phyloP scores from a whole-genome alignment of 92 coral and sea anemone species.

The Meandrina meandrites region DNA sequence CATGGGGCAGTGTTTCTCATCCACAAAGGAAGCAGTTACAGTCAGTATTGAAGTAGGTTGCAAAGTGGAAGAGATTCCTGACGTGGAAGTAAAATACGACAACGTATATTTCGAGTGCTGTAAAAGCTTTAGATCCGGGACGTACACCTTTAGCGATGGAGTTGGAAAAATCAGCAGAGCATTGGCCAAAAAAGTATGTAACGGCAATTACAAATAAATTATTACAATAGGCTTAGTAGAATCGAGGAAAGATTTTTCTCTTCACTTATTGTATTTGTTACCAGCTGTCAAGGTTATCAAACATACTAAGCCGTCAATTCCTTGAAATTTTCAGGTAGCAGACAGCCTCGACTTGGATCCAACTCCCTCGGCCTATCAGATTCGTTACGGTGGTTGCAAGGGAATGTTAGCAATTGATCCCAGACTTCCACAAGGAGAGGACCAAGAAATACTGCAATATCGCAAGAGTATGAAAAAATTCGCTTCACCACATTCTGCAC shows the following conservation, averaged over 20 bases:
- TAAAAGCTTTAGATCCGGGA: slow-evolving; percentile 49
- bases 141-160: slow-evolving; percentile 93
- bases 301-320: neutral
- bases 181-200: slow-evolving; percentile 75
- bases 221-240: neutral
- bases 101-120: slow-evolving; percentile 68
- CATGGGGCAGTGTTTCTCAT: slow-evolving; percentile 98
- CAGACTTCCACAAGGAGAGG: slow-evolving; percentile 63
- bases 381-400: slow-evolving; percentile 91
- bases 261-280: neutral
- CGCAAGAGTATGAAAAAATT: slow-evolving; percentile 92
- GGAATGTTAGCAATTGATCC: slow-evolving; percentile 90
- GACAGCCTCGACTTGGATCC: slow-evolving; percentile 63
- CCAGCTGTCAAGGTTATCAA: too few species aligned
- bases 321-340: slow-evolving; percentile 59
- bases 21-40: slow-evolving; percentile 87
- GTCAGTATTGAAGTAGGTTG: slow-evolving; percentile 72
- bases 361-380: slow-evolving; percentile 89
- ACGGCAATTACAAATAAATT: neutral
- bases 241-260: neutral
- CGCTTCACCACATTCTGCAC: slow-evolving; percentile 65
- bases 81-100: slow-evolving; percentile 51
- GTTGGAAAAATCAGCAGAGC: slow-evolving; percentile 83
- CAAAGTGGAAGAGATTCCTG: slow-evolving; percentile 59
- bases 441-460: slow-evolving; percentile 64